A percentile compares a stretch with the other conserved stretches of the same genome.
These are phyloP conservation scores for Dissostichus mawsoni DNA, from an alignment of 2,113 vertebrate genomes.

Conservation along the genomic window DNA sequence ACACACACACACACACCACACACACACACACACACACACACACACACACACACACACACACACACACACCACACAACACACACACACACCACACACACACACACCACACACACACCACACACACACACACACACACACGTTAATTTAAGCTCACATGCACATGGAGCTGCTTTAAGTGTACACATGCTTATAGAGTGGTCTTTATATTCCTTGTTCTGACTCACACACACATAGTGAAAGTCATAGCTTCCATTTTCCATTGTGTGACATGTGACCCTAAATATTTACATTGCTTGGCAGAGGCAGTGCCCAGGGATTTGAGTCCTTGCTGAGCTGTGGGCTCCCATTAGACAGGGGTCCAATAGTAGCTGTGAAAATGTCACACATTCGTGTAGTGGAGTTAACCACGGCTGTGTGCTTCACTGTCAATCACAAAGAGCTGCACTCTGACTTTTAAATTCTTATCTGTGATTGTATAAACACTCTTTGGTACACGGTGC, in stretches of 20 bases:
- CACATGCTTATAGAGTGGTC: too few relatives aligned
- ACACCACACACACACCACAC: too few relatives aligned
- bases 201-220: too few relatives aligned
- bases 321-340: conserved; percentile 20
- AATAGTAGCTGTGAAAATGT: conserved; percentile 33
- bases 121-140: too few relatives aligned
- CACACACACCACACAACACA: conserved; percentile 1
- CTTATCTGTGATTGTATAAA: conserved; percentile 34
- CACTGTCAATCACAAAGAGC: conserved; percentile 9
- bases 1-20: too few relatives aligned
- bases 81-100: background rate
- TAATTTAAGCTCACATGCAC: too few relatives aligned
- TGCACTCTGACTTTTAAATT: background rate
- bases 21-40: too few relatives aligned
- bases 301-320: conserved; percentile 55
- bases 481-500: background rate
- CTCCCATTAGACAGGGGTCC: conserved; percentile 41
- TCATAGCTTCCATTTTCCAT: conserved; percentile 71
- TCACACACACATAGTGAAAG: conserved; percentile 20
- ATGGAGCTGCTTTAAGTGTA: too few relatives aligned
- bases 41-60: background rate
- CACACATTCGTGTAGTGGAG: conserved; percentile 22
- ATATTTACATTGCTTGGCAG: conserved; percentile 80
- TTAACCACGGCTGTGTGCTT: conserved; percentile 29
- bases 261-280: conserved; percentile 77